Evolutionary conservation across 2,888 invertebrate species (phyloP).

Genomic region (Caradrina clavipalpis): DNA sequence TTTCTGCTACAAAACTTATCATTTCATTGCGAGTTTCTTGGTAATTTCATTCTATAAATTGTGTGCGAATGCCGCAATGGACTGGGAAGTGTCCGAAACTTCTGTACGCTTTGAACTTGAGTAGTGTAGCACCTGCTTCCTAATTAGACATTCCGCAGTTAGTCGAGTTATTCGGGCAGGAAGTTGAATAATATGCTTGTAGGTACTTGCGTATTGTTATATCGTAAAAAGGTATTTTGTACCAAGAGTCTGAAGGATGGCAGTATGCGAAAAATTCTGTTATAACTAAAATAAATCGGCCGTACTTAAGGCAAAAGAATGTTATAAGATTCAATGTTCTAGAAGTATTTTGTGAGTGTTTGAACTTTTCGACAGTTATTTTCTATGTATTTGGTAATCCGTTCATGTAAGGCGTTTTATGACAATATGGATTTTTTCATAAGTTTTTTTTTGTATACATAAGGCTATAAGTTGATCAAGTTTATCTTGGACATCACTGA

Average conservation of each 20-base stretch:
- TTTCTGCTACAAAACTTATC: constrained; percentile 14
- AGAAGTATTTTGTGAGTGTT: constrained; percentile 17
- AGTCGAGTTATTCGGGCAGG: constrained; percentile 52
- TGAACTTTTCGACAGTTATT: constrained; percentile 14
- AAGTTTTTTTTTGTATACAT: no score
- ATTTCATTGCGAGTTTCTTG: constrained; percentile 33
- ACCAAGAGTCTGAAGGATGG: constrained; percentile 14
- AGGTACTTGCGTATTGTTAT: constrained; percentile 32
- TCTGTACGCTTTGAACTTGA: constrained; percentile 54
- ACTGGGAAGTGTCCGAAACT: constrained; percentile 56
- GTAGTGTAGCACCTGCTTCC: constrained; percentile 59
- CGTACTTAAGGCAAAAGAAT: background rate
- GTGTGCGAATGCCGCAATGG: constrained; percentile 45
- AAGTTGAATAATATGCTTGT: constrained; percentile 54
- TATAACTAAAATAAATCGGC: constrained; percentile 18
- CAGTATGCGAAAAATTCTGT: constrained; percentile 22
- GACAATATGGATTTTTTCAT: constrained; percentile 10
- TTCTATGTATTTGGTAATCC: no score
- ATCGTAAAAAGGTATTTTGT: constrained; percentile 35
- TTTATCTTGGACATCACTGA: no score
- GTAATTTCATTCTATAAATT: constrained; percentile 46
- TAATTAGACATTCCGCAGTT: constrained; percentile 61
- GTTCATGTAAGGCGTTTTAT: no score
- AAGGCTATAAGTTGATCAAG: background rate
- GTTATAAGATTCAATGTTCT: constrained; percentile 19